A percentile compares a stretch with the other conserved stretches of the same genome.
These are phyloP conservation scores for Drosophila pseudotalamancana DNA, from an alignment of 2,888 invertebrate species.

Conservation along the genomic window DNA sequence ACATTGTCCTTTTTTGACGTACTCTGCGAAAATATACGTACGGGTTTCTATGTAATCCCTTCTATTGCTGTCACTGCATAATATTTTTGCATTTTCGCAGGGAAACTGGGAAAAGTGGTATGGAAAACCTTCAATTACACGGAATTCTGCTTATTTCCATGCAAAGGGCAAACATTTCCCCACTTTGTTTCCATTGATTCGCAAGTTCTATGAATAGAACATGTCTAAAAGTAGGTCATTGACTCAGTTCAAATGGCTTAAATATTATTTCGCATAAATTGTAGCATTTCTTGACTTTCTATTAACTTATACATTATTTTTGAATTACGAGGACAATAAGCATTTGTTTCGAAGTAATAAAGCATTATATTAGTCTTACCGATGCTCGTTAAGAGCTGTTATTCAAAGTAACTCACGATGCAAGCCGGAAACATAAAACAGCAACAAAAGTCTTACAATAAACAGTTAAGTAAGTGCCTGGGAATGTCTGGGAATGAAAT, in stretches of 20 bases:
- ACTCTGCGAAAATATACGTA: constrained; percentile 3
- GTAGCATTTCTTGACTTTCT: too few relatives aligned
- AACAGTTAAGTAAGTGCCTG: constrained; percentile 18
- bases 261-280: too few relatives aligned
- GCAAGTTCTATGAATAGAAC: too few relatives aligned
- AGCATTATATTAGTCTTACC: not conserved
- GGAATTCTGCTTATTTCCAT: not conserved
- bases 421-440: constrained; percentile 37
- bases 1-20: constrained; percentile 23
- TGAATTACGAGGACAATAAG: not conserved
- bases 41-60: constrained; percentile 5
- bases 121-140: not conserved
- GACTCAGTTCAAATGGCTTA: too few relatives aligned
- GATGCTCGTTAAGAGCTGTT: not conserved
- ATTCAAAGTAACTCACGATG: not conserved
- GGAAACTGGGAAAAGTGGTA: not conserved
- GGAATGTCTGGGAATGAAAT: constrained; percentile 26
- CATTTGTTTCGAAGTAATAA: not conserved
- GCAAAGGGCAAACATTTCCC: not conserved
- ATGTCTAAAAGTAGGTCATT: too few relatives aligned
- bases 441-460: not conserved
- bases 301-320: too few relatives aligned
- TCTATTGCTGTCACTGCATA: constrained; percentile 36
- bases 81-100: constrained; percentile 24
- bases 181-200: not conserved